These are phyloP conservation scores for Trematocara marginatum DNA, from an alignment of 2,113 vertebrate species.

Conservation along the genomic window DNA sequence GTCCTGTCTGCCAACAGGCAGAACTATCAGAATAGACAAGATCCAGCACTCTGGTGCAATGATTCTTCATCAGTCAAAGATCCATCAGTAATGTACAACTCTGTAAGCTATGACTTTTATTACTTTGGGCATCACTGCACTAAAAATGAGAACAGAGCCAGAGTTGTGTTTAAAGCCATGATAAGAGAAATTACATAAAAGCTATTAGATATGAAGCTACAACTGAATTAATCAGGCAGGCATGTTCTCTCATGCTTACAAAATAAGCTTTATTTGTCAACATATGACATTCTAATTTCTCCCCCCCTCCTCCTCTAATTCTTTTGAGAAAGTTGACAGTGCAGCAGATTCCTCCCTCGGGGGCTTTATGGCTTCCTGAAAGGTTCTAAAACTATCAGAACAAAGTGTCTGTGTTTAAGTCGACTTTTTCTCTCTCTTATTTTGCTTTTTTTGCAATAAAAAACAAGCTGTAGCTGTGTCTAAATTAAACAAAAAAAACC, in stretches of 20 bases:
- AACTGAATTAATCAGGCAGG: slow-evolving; percentile 31
- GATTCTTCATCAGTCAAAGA: neutral
- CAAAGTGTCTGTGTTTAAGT: slow-evolving; percentile 35
- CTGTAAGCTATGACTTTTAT: neutral
- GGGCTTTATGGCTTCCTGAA: slow-evolving; percentile 13
- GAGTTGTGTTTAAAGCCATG: slow-evolving; percentile 1
- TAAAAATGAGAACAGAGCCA: neutral
- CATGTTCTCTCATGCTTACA: slow-evolving; percentile 46
- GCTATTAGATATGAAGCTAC: slow-evolving; percentile 13
- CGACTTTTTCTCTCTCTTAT: neutral
- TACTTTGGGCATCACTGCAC: neutral
- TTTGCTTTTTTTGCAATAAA: neutral
- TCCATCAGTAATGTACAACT: neutral
- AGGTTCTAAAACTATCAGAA: slow-evolving; percentile 23
- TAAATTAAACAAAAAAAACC: neutral
- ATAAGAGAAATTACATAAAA: neutral
- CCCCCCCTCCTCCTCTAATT: neutral
- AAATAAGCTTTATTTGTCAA: slow-evolving; percentile 37
- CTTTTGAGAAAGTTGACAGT: slow-evolving; percentile 27
- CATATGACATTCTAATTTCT: slow-evolving; percentile 16
- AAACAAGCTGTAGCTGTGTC: neutral
- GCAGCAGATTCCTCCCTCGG: slow-evolving; percentile 1
- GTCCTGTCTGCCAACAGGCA: neutral
- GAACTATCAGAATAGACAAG: neutral
- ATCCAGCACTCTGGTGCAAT: neutral